phyloP scores from a whole-genome alignment of 2,797 vertebrate species.

The Neostethus bicornis region DNA sequence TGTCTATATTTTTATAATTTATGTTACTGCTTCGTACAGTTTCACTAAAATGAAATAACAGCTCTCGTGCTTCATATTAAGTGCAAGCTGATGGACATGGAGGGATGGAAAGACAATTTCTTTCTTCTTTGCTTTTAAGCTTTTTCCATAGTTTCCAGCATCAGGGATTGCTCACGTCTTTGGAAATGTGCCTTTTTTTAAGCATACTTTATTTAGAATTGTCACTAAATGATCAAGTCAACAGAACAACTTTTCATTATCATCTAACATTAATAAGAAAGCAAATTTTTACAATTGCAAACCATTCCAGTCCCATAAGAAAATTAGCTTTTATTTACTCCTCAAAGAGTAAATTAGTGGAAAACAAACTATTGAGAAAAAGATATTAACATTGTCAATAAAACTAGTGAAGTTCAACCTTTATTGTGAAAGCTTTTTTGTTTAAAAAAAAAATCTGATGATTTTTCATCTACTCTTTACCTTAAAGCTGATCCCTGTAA shows the following conservation, averaged over 20 bases:
- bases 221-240: not conserved
- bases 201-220: not conserved
- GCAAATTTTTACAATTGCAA: too few relatives aligned
- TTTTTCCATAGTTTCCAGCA: not conserved
- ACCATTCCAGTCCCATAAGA: too few relatives aligned
- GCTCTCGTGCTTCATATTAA: not conserved
- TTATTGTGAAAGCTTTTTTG: constrained; percentile 55
- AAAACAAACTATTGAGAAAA: too few relatives aligned
- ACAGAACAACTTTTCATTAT: not conserved
- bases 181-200: not conserved
- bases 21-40: not conserved
- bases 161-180: not conserved
- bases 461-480: too few relatives aligned
- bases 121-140: not conserved
- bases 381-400: too few relatives aligned
- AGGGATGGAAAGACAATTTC: not conserved
- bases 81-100: not conserved
- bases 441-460: too few relatives aligned
- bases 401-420: too few relatives aligned
- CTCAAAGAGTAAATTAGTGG: too few relatives aligned
- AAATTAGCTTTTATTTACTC: too few relatives aligned
- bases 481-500: constrained; percentile 25
- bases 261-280: too few relatives aligned
- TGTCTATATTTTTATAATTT: not conserved
- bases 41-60: not conserved